Percentiles rank a stretch among this genome's conserved stretches.
Conservation (phyloP, 2,113 vertebrate genomes). For the Psilopogon haemacephalus region DNA sequence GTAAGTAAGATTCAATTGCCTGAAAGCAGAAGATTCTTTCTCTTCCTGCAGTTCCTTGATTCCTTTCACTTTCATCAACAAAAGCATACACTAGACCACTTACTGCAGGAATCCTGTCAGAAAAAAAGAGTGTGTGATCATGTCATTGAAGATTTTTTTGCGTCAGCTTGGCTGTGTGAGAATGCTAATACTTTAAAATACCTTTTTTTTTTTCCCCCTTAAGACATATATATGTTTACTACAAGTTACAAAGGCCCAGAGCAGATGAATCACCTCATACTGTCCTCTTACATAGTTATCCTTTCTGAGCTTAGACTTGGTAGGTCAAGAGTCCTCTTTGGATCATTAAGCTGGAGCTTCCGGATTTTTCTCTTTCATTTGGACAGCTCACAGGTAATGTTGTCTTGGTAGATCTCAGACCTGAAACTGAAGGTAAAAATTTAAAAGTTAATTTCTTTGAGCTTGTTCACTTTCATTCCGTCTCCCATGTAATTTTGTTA, state of each 20-base stretch:
- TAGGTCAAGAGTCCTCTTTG: background rate
- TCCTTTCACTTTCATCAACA: background rate
- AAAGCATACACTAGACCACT: background rate
- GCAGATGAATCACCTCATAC: background rate
- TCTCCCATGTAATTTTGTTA: background rate
- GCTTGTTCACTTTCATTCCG: background rate
- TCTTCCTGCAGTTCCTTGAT: background rate
- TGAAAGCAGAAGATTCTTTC: background rate
- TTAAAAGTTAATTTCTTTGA: background rate
- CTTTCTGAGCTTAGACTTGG: background rate
- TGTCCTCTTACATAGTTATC: background rate
- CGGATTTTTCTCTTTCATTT: background rate
- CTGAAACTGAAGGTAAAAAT: background rate
- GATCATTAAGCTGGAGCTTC: background rate
- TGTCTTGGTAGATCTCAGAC: background rate
- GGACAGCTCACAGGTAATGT: background rate
- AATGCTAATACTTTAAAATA: background rate
- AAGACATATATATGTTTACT: background rate
- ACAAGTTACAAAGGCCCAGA: background rate
- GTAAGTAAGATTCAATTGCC: background rate
- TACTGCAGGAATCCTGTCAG: background rate
- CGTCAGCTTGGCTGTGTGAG: background rate
- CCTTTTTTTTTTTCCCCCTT: background rate
- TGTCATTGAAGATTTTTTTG: background rate
- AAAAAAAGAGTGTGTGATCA: background rate